phyloP scores from a whole-genome alignment of 2,888 invertebrate genomes.

The Pristionchus arcanus region DNA sequence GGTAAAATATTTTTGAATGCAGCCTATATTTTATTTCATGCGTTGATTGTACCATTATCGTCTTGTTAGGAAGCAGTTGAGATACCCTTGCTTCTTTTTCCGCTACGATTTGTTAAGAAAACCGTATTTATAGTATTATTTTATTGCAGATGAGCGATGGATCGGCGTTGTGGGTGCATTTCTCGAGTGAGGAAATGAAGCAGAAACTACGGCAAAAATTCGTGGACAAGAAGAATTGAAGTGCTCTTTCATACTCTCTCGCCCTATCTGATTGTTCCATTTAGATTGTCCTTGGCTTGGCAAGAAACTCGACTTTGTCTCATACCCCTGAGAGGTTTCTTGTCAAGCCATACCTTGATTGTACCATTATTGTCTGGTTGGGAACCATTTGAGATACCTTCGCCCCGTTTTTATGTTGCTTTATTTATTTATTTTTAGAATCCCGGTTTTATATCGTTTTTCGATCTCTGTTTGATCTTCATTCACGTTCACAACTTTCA shows the following conservation, averaged over 20 bases:
- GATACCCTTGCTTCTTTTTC: background rate
- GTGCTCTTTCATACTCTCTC: background rate
- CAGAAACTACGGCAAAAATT: slow-evolving; percentile 8
- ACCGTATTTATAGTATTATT: background rate
- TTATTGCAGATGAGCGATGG: slow-evolving; percentile 7
- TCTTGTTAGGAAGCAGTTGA: too few relatives aligned
- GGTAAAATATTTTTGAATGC: too few relatives aligned
- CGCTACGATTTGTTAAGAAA: background rate
- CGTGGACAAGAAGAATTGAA: background rate
- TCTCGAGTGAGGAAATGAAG: background rate
- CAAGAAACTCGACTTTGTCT: too few relatives aligned
- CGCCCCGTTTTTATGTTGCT: background rate
- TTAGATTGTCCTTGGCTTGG: too few relatives aligned
- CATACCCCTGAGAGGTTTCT: too few relatives aligned
- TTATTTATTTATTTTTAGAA: background rate
- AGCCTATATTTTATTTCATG: too few relatives aligned
- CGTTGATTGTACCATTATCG: too few relatives aligned
- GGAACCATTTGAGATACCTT: background rate
- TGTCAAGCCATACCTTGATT: too few relatives aligned
- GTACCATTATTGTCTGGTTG: background rate
- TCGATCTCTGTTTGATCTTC: background rate
- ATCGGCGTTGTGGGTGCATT: slow-evolving; percentile 33
- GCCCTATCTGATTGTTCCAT: too few relatives aligned
- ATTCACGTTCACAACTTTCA: background rate
- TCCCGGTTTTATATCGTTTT: background rate